phyloP scores from a whole-genome alignment of 2,113 vertebrate species.

The Callopanchax toddi region DNA sequence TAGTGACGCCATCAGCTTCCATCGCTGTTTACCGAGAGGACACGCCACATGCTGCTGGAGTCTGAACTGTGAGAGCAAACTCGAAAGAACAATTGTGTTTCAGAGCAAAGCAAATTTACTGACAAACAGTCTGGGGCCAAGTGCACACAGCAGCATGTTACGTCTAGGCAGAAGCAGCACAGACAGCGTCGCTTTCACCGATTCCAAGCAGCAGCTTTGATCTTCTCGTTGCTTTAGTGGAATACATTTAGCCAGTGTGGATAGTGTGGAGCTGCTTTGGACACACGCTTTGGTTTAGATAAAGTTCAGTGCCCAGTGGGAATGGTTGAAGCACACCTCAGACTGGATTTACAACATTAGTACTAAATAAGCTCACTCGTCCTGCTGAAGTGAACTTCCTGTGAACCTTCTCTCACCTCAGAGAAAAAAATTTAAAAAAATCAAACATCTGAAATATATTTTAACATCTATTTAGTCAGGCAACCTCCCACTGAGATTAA shows the following conservation, averaged over 20 bases:
- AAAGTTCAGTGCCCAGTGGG: slow-evolving; percentile 4
- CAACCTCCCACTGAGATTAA: too few species aligned
- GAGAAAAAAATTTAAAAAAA: too few species aligned
- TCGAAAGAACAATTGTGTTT: neutral
- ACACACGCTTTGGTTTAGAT: neutral
- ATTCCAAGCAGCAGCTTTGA: neutral
- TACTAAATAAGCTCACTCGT: too few species aligned
- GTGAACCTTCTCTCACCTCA: too few species aligned
- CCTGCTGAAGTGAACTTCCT: too few species aligned
- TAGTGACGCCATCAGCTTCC: neutral
- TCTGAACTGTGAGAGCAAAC: slow-evolving; percentile 6
- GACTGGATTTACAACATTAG: too few species aligned
- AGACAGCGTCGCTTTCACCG: neutral
- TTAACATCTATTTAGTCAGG: too few species aligned
- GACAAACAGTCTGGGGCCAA: neutral
- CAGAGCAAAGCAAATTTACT: slow-evolving; percentile 1
- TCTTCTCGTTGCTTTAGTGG: neutral
- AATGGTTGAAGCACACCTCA: neutral
- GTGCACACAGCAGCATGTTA: neutral
- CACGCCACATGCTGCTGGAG: neutral
- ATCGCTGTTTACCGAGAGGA: neutral
- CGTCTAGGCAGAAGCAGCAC: slow-evolving; percentile 1
- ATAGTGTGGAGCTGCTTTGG: neutral
- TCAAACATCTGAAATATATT: too few species aligned
- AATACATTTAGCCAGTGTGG: neutral